phyloP scores from a whole-genome alignment of 2,113 vertebrate genomes.

The Leiothrix lutea region DNA sequence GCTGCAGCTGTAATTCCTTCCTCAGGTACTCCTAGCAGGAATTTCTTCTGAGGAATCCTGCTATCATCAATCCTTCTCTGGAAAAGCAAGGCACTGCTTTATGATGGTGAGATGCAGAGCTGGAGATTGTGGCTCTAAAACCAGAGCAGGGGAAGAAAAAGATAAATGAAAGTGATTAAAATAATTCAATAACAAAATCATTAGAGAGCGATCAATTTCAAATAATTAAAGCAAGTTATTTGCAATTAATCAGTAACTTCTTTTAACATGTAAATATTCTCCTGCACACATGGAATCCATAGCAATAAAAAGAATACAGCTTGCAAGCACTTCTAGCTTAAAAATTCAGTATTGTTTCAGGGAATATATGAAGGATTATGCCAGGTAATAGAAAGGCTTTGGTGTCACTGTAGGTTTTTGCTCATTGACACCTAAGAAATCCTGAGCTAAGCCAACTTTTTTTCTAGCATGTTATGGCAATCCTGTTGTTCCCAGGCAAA shows the following conservation, averaged over 20 bases:
- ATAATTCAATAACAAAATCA: neutral
- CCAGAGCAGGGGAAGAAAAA: neutral
- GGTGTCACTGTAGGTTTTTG: neutral
- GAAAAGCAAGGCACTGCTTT: neutral
- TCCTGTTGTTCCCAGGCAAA: neutral
- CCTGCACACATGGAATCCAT: neutral
- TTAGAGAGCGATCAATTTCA: neutral
- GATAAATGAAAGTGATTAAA: neutral
- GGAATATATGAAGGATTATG: neutral
- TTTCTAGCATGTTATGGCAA: accelerated
- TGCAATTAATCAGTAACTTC: neutral
- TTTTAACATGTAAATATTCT: neutral
- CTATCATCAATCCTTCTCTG: neutral
- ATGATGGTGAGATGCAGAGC: neutral
- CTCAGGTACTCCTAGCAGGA: neutral
- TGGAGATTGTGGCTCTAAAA: neutral
- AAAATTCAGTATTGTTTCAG: neutral
- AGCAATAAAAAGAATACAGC: neutral
- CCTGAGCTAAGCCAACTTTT: neutral
- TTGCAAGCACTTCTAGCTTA: neutral
- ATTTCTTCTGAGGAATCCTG: neutral
- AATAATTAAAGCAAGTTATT: neutral
- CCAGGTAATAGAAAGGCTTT: neutral
- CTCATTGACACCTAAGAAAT: neutral
- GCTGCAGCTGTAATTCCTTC: neutral